Base-by-base conservation (phyloP, 1,140 invertebrate genomes). In the Aphelinus atriplicis region DNA sequence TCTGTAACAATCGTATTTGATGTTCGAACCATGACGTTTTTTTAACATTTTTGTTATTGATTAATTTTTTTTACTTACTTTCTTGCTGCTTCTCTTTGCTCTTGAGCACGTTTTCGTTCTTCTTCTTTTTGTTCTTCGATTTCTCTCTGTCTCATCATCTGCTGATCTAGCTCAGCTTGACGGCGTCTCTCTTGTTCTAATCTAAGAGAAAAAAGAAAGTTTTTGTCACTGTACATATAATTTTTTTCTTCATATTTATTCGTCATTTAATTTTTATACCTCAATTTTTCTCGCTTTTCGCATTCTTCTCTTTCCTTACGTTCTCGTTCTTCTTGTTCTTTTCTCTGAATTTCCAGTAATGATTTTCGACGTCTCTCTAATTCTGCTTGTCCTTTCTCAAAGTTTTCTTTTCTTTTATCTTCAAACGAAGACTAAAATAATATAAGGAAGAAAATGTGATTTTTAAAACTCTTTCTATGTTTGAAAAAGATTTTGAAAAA, bases 321-420 rank as follows among this genome's bases (percentile, higher is more conserved):
- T 82, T 98, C 95, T 47, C 96, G 89, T 84, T 97, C 96, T 80
- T 98, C 97, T 81, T 95, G 91, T 81, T 96, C 96, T 82, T 96
- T 95, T 79, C 95, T 90, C 84, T 98, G 96, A 73, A 94, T 93
- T 82, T 97, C 94, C 72, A 95, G 87, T 2, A 98, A 85, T 53
- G 96, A 91, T 83, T 96, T 96, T 53, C 98, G 89, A 71, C 98
- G 89, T 75, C 96, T 89, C 83, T 99, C 98, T 61, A 99, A 88
- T 88, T 99, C 98, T 0, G 97, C 97, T 85, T 99, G 97, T 1
- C 98, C 98, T 84, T 98, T 96, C 73, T 98, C 97, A 89, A 96
- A 98, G 88, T 99, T 99, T 87, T 99, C 97, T 86, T 97, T 95
- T 43, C 98, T 90, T 85, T 97, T 96, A 86, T 99, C 98, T 86